Base-by-base conservation (phyloP, 1,140 invertebrate species). In the Listronotus oregonensis region DNA sequence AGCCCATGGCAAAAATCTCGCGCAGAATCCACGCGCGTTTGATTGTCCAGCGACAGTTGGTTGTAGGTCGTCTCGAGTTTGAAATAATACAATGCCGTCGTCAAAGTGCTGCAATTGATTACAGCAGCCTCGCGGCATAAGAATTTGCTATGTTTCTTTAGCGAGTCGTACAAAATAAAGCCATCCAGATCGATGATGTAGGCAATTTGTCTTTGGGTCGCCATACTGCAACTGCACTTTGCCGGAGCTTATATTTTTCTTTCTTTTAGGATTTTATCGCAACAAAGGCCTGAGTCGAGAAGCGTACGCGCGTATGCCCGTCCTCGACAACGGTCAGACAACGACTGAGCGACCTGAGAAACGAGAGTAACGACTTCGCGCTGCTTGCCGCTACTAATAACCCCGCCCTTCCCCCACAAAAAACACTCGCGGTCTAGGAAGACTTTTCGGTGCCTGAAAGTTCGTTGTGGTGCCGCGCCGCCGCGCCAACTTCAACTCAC, bases 101-200 rank as follows among this genome's bases (percentile, higher is more conserved):
- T 39, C 37, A 39, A 39, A 39, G 37, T 39, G 37, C 37, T 39
- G 37, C 37, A 39, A 39, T 39, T 39, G 37, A 39, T 39, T 39
- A 39, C 37, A 39, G 37, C 37, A 39, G 37, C 37, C 37, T 39
- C 37, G 37, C 37, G 37, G 37, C 37, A 39, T 39, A 39, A 39
- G 37, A 39, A 39, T 39, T 39, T 39, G 37, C 37, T 39, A 39
- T 39, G 37, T n/a, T n/a, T n/a, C n/a, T n/a, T n/a, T n/a, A n/a
- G n/a, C n/a, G n/a, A n/a, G n/a, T n/a, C n/a, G n/a, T n/a, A n/a
- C n/a, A n/a, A n/a, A n/a, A n/a, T n/a, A n/a, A n/a, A n/a, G n/a
- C n/a, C n/a, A n/a, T n/a, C n/a, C n/a, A n/a, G n/a, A n/a, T n/a
- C n/a, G n/a, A n/a, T n/a, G n/a, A n/a, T n/a, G n/a, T n/a, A n/a